Evolutionary conservation across 1,140 invertebrate genomes (phyloP), one percentile per base, ranked within the genome.

Genomic region (Nebria ingens): DNA sequence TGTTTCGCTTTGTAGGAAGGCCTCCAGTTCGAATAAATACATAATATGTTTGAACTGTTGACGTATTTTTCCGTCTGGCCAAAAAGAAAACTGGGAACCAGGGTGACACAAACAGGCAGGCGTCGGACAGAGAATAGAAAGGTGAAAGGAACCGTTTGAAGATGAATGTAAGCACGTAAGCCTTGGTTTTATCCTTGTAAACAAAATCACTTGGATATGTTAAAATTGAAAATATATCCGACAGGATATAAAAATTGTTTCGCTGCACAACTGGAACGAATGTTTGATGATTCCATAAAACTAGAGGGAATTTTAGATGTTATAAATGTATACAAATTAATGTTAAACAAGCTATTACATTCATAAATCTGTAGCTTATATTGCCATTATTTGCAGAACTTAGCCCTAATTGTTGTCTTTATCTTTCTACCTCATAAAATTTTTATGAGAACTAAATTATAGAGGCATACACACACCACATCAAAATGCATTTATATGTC

Each of bases 201-300:
- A 45, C 40, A 45, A 17, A 45, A 45, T 34, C 25, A 17, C 6
- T 6, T 12, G 40, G 40, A 45, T 45, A 45, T 45, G 40, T 11
- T 45, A 45, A 45, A 45, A 45, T 45, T 45, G 40, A 45, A 45
- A 45, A 45, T 45, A 11, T 45, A 45, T 45, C 40, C 40, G 9
- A 17, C 40, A 11, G 40, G 40, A 45, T 45, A 17, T 12, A 11
- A 45, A 9, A 45, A 17, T 45, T 11, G 9, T 45, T 29, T 29
- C 25, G 4, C 25, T 4, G 4, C 25, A n/a, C n/a, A n/a, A n/a
- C n/a, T n/a, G n/a, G n/a, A n/a, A n/a, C n/a, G n/a, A n/a, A n/a
- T 34, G 25, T 34, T 34, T 34, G 25, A 34, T n/a, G 25, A 9
- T 34, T n/a, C 25, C n/a, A n/a, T n/a, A n/a, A n/a, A n/a, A n/a